A percentile compares a stretch with the other conserved stretches of the same genome.
Evolutionary conservation across 92 coral and sea anemone species (phyloP).

Genomic region (Galaxea fascicularis): DNA sequence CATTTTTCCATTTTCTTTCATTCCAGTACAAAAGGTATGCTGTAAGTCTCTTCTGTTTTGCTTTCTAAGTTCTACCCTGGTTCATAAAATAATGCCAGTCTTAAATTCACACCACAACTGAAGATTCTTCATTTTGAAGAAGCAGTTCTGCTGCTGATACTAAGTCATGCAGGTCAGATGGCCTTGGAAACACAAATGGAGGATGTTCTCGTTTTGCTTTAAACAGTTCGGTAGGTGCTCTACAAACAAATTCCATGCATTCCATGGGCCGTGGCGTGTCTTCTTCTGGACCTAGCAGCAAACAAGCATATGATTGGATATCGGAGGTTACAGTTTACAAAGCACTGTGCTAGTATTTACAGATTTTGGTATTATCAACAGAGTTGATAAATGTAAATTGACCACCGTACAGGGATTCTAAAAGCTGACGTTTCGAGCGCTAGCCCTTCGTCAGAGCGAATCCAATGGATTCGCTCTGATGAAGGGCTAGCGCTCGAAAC

Average conservation of each 20-base stretch:
- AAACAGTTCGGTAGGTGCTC: constrained; percentile 97
- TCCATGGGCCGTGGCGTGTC: constrained; percentile 98
- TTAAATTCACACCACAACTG: background rate
- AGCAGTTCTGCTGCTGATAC: constrained; percentile 88
- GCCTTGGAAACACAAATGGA: constrained; percentile 89
- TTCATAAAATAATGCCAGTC: too few species aligned
- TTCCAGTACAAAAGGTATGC: too few species aligned
- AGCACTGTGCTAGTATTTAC: too few species aligned
- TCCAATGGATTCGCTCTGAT: too few species aligned
- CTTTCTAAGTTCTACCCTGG: too few species aligned
- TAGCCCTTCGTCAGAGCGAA: too few species aligned
- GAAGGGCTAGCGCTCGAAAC: too few species aligned
- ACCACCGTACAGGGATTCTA: too few species aligned
- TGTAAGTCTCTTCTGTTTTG: too few species aligned
- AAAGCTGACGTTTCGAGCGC: too few species aligned
- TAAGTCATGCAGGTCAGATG: constrained; percentile 89
- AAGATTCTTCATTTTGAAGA: constrained; percentile 27
- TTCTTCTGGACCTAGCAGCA: constrained; percentile 91
- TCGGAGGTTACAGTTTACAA: background rate
- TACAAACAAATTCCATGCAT: constrained; percentile 97
- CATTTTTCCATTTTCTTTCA: background rate
- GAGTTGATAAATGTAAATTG: too few species aligned
- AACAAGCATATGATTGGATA: background rate
- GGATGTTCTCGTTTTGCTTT: constrained; percentile 87
- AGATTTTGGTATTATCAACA: too few species aligned